A percentile compares a stretch with the other conserved stretches of the same genome.
phyloP scores from a whole-genome alignment of 2,888 invertebrate genomes.

The Bruchidius siliquastri region DNA sequence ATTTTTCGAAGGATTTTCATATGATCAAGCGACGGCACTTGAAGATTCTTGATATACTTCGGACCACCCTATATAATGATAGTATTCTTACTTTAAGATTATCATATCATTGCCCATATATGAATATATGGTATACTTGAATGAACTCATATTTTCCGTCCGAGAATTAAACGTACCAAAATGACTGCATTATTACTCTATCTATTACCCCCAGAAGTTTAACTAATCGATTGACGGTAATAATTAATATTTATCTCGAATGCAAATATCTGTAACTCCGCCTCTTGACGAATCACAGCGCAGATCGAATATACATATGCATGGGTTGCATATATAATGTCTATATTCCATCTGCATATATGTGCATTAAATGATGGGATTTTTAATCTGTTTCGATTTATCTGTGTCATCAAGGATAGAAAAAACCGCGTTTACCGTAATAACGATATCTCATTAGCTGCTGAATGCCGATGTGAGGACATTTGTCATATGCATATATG shows the following conservation, averaged over 20 bases:
- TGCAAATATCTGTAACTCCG: background rate
- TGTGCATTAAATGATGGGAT: background rate
- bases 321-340: background rate
- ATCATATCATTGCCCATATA: too few species aligned
- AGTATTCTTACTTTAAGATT: too few species aligned
- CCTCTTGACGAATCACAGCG: background rate
- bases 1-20: too few species aligned
- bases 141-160: too few species aligned
- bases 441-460: background rate
- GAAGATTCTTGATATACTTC: too few species aligned
- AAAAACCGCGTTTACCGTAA: background rate
- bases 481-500: background rate
- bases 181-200: too few species aligned
- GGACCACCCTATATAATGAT: too few species aligned
- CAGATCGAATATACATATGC: background rate
- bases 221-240: background rate
- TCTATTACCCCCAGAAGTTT: too few species aligned
- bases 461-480: background rate
- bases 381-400: background rate
- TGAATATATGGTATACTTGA: too few species aligned
- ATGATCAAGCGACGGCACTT: too few species aligned
- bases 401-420: background rate
- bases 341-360: background rate
- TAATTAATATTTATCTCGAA: background rate
- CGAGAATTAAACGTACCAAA: too few species aligned